Evolutionary conservation across 2,113 vertebrate genomes (phyloP).

Genomic region (Desmodus rotundus): DNA sequence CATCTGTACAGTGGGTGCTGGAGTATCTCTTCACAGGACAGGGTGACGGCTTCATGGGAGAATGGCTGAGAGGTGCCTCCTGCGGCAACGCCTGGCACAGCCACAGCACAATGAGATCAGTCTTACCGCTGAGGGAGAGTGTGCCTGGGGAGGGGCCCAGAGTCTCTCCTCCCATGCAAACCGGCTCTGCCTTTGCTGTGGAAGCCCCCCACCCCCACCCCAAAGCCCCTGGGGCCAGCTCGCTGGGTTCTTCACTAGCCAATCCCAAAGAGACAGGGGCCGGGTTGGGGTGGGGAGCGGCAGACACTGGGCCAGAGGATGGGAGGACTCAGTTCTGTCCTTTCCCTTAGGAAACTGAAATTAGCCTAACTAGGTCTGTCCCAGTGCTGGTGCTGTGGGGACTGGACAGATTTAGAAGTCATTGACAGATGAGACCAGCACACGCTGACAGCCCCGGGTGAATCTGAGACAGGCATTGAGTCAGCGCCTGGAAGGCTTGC

Average conservation of each 20-base stretch:
- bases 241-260: neutral
- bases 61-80: neutral
- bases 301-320: neutral
- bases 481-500: conserved; percentile 47
- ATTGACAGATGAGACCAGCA: conserved; percentile 52
- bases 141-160: neutral
- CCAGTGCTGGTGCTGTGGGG: neutral
- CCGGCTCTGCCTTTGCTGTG: neutral
- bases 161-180: neutral
- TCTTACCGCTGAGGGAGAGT: accelerated
- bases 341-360: conserved; percentile 54
- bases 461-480: conserved; percentile 50
- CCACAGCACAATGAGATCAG: accelerated
- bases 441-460: conserved; percentile 36
- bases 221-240: neutral
- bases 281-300: neutral
- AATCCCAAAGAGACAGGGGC: neutral
- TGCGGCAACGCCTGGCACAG: neutral
- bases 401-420: conserved; percentile 69
- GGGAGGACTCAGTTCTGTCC: neutral
- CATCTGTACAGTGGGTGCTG: neutral
- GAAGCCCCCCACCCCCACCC: neutral
- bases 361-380: conserved; percentile 62
- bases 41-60: accelerated
- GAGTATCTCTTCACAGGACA: neutral